Percentiles rank a stretch among this genome's conserved stretches.
phyloP scores from a whole-genome alignment of 2,888 invertebrate genomes.

The Eurytoma californica region DNA sequence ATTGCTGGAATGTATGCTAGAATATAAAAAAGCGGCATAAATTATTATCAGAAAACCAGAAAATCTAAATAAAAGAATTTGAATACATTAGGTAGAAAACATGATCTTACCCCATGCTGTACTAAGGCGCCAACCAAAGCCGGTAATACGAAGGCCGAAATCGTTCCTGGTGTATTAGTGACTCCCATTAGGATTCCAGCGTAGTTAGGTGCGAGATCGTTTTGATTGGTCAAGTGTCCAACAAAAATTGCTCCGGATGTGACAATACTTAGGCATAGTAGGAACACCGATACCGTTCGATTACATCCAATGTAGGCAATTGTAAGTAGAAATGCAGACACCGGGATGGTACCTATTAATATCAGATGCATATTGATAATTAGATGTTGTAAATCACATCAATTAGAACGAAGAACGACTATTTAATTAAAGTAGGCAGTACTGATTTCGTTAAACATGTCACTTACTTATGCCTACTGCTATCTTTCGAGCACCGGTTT shows the following conservation, averaged over 20 bases:
- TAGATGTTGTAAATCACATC: no score
- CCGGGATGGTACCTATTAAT: conserved; percentile 66
- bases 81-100: not conserved
- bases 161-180: conserved; percentile 72
- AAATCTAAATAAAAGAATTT: not conserved
- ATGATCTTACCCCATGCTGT: conserved; percentile 65
- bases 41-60: not conserved
- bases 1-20: conserved; percentile 69
- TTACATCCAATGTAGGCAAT: conserved; percentile 70
- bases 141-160: conserved; percentile 70
- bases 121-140: conserved; percentile 67
- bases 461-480: conserved; percentile 70
- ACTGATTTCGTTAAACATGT: not conserved
- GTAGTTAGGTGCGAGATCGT: conserved; percentile 72
- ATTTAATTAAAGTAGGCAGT: no score
- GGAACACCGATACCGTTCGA: conserved; percentile 60
- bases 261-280: conserved; percentile 67
- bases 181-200: conserved; percentile 73
- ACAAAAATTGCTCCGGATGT: conserved; percentile 69
- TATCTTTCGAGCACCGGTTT: conserved; percentile 68
- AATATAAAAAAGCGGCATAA: not conserved
- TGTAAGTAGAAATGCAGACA: conserved; percentile 63
- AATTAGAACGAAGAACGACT: not conserved
- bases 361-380: not conserved
- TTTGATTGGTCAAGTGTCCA: conserved; percentile 71